Base-by-base conservation (phyloP, 2,797 vertebrate genomes). In the Nasua narica region DNA sequence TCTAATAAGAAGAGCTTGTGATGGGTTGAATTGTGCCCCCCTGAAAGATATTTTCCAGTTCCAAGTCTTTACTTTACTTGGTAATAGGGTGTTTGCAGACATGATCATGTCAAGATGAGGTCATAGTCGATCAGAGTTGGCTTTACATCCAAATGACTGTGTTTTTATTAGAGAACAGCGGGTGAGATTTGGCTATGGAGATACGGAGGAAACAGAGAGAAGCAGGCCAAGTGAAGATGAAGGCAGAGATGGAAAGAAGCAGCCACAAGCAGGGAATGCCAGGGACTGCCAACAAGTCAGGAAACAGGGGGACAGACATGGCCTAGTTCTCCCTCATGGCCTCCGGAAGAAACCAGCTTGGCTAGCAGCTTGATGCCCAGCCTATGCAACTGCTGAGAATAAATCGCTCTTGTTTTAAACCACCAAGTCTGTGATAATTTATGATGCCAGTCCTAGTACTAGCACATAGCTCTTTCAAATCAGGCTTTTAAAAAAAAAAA, bases 251-350 rank as follows among this genome's bases (percentile, higher is more conserved):
- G 5, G 21, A 43, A 88, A 62, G 18, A 76, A 3, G 19, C 2
- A 21, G 35, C 35, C 15, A 11, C 1, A 2, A 5, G 2, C 7
- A 48, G 50, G 32, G 25, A 50, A 19, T 9, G n/a, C 48, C 43
- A 1, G 48, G 12, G 32, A 13, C 7, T 9, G 82, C 25, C 50
- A 16, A 15, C 9, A 5, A 43, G 43, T 1, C 54, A 43, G 4
- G n/a, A 21, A 12, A 6, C 40, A 3, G 18, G 8, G 56, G 32
- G 67, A 32, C 5, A 8, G 9, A 3, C 23, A 1, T 3, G 8
- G 35, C 4, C 4, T 2, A 16, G 7, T 1, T 12, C 14, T 27
- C 13, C 6, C 35, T 16, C 3, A 3, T 12, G 43, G 29, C 32
- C 43, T 43, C 5, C 0, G 0, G 3, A 56, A 12, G 25, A 25